phyloP scores from a whole-genome alignment of 2,888 invertebrate species.

The Andricus curvator region DNA sequence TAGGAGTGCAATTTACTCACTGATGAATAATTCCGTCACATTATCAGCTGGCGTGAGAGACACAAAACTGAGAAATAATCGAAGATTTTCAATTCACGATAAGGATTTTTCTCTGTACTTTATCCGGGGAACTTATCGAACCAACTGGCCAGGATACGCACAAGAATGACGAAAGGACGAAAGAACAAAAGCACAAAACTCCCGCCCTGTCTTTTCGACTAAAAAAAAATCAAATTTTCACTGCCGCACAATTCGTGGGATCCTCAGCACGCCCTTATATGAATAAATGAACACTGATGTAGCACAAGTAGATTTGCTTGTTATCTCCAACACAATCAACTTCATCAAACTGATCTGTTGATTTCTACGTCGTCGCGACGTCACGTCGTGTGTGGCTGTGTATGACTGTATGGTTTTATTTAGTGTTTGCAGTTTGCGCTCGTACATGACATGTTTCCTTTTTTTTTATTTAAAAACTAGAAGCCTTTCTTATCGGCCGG shows the following conservation, averaged over 20 bases:
- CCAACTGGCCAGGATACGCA: neutral
- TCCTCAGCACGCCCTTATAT: constrained; percentile 14
- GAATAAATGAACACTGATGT: neutral
- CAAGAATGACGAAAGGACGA: neutral
- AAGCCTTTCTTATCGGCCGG: neutral
- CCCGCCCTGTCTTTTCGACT: constrained; percentile 3
- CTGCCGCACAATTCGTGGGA: neutral
- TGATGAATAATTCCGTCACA: neutral
- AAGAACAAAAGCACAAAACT: constrained; percentile 12
- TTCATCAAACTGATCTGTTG: constrained; percentile 38
- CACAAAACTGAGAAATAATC: neutral
- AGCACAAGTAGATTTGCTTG: constrained; percentile 27
- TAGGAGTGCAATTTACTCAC: constrained; percentile 1
- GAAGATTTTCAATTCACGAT: neutral
- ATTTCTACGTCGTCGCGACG: constrained; percentile 26
- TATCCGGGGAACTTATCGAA: neutral
- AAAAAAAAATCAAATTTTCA: constrained; percentile 7
- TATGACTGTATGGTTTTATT: neutral
- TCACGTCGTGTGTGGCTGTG: constrained; percentile 23
- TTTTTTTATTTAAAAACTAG: neutral
- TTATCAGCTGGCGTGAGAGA: constrained; percentile 4
- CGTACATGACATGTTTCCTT: neutral
- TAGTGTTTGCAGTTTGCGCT: neutral
- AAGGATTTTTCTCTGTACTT: neutral
- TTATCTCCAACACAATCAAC: constrained; percentile 21